Conservation (phyloP, 2,888 invertebrate genomes). For the Drosophila tanythrix region DNA sequence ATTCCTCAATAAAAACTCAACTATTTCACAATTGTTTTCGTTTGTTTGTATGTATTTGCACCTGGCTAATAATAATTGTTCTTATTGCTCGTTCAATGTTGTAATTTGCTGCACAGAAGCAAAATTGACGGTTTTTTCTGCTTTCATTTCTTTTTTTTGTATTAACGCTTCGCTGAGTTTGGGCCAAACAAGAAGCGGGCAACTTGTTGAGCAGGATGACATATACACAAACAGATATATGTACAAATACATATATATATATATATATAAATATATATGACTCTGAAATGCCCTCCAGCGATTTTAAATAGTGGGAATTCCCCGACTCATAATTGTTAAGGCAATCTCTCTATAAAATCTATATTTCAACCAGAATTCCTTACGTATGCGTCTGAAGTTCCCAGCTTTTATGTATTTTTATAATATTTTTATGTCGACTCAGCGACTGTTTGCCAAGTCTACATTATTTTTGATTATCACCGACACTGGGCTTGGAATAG, state of each 20-base stretch:
- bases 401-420: neutral
- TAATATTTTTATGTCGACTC: neutral
- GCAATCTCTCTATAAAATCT: neutral
- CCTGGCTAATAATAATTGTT: neutral
- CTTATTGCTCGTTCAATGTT: slow-evolving; percentile 20
- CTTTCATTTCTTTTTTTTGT: neutral
- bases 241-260: neutral
- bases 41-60: neutral
- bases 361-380: neutral
- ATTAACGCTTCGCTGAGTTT: slow-evolving; percentile 45
- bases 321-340: neutral
- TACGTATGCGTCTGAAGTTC: neutral
- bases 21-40: neutral
- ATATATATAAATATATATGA: neutral
- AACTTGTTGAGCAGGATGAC: slow-evolving; percentile 1
- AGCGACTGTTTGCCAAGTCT: neutral
- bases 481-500: neutral
- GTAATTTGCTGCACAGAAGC: slow-evolving; percentile 11
- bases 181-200: slow-evolving; percentile 8
- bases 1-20: neutral
- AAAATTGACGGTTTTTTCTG: neutral
- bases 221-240: neutral
- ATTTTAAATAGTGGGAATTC: slow-evolving; percentile 16
- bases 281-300: slow-evolving; percentile 12
- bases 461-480: neutral